Conservation (phyloP, 2,113 vertebrate genomes). For the Emydura subglobosa region DNA sequence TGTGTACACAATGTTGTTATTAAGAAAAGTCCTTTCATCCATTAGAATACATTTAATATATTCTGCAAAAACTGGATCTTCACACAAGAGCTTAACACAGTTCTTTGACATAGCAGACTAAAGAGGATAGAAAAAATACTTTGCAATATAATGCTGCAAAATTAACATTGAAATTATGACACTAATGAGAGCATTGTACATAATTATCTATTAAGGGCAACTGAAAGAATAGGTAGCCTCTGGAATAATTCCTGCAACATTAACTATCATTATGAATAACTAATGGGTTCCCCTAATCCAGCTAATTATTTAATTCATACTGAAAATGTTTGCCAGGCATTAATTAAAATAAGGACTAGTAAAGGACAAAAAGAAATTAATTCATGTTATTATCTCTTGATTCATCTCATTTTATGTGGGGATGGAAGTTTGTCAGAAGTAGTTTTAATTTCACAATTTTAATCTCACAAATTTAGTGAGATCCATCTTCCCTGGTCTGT, state of each 20-base stretch:
- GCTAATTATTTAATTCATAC: neutral
- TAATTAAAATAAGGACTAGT: neutral
- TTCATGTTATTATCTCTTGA: neutral
- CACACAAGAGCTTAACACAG: conserved; percentile 96
- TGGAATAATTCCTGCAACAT: neutral
- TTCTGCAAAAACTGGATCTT: conserved; percentile 97
- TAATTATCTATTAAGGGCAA: neutral
- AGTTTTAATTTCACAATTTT: no score
- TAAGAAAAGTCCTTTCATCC: conserved; percentile 97
- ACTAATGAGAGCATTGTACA: rapidly evolving
- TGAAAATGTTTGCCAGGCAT: neutral
- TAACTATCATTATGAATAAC: rapidly evolving
- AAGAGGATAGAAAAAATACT: conserved; percentile 14
- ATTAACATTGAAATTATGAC: neutral
- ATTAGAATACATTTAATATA: conserved; percentile 98
- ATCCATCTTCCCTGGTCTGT: rapidly evolving
- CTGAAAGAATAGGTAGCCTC: neutral
- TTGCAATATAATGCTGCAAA: neutral
- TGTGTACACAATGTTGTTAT: conserved; percentile 93
- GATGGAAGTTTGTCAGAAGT: rapidly evolving
- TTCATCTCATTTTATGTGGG: neutral
- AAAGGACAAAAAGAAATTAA: neutral
- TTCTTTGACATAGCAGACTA: conserved; percentile 94
- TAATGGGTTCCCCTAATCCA: neutral
- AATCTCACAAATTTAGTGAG: neutral